These are phyloP conservation scores for Sphaeramia orbicularis DNA, from an alignment of 2,797 vertebrate species.

Conservation along the genomic window DNA sequence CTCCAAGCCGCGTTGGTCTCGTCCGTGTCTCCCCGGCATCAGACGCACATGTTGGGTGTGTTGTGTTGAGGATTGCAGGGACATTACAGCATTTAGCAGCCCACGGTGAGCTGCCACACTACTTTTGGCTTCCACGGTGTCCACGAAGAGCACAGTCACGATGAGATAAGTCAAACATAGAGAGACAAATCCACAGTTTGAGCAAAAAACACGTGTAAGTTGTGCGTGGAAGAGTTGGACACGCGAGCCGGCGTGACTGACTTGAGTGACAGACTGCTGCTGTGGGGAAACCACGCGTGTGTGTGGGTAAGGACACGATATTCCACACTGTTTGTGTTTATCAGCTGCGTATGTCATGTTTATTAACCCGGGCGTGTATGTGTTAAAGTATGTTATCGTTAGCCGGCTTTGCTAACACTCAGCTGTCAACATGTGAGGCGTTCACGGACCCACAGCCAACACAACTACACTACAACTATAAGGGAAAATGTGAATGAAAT, in stretches of 20 bases:
- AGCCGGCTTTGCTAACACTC: no score
- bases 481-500: no score
- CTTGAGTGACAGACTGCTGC: conserved; percentile 9
- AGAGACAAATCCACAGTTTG: accelerated
- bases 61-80: conserved; percentile 31
- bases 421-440: no score
- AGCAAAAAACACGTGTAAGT: background rate
- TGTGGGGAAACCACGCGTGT: conserved; percentile 3
- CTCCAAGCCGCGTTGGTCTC: conserved; percentile 34
- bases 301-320: no score
- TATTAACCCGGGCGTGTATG: no score
- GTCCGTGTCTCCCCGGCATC: conserved; percentile 35
- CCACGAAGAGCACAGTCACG: background rate
- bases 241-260: conserved; percentile 27
- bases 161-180: background rate
- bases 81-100: background rate
- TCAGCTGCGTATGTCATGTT: no score
- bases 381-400: no score
- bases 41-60: conserved; percentile 68
- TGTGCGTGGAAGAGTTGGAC: conserved; percentile 5
- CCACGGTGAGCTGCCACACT: background rate
- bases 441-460: no score
- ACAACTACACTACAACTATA: no score
- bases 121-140: accelerated
- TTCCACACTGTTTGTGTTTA: no score